phyloP scores from a whole-genome alignment of 2,113 vertebrate species.

The Zootoca vivipara region DNA sequence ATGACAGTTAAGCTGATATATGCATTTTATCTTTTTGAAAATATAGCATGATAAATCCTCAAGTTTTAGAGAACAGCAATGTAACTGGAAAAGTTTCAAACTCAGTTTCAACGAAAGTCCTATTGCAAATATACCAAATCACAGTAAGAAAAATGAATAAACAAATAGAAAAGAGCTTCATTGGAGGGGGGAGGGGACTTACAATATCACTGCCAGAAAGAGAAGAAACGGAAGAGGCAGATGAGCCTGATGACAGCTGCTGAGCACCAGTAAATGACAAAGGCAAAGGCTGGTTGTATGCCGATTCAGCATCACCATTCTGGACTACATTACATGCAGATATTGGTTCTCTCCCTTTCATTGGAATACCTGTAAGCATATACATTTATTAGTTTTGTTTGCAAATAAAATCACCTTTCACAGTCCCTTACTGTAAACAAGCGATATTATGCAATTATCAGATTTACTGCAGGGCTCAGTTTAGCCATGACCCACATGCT shows the following conservation, averaged over 20 bases:
- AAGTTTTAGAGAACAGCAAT: not conserved
- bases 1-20: not conserved
- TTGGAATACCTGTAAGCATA: slow-evolving; percentile 70
- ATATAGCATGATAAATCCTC: not conserved
- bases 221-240: slow-evolving; percentile 90
- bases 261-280: slow-evolving; percentile 88
- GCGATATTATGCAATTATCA: not conserved
- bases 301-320: slow-evolving; percentile 77
- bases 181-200: slow-evolving; percentile 65
- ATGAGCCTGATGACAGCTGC: slow-evolving; percentile 82
- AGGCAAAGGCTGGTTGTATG: slow-evolving; percentile 82
- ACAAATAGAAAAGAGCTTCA: not conserved
- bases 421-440: not conserved
- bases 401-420: slow-evolving; percentile 11
- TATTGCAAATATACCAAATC: not conserved
- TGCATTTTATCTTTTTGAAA: not conserved
- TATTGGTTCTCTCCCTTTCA: slow-evolving; percentile 74
- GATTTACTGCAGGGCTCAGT: not conserved
- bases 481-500: not conserved
- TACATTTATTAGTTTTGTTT: slow-evolving; percentile 29
- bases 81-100: not conserved
- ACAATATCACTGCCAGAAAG: slow-evolving; percentile 95
- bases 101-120: not conserved
- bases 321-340: slow-evolving; percentile 65
- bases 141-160: not conserved